Base-by-base conservation (phyloP, 2,797 vertebrate species). In the Sphenodon punctatus region DNA sequence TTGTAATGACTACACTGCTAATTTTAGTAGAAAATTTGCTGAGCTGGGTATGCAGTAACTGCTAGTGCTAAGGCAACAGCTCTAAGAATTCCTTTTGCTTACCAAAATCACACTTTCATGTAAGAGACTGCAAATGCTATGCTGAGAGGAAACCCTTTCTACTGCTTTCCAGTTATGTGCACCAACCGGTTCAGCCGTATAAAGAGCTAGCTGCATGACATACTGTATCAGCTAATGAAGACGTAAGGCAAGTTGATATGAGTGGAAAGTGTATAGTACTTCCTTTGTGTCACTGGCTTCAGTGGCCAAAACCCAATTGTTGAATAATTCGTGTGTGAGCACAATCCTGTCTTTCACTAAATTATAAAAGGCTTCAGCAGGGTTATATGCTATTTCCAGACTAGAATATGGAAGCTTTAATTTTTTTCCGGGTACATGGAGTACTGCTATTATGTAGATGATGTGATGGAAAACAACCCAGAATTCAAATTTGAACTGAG, bases 331-430 rank as follows among this genome's bases (percentile, higher is more conserved):
- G 88, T 78, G 85, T 85, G 75, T 71, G 89, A 92, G 78, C 87
- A 97, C 95, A 97, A 86, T 95, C 85, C 88, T 90, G 91, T 82
- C 95, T 96, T 97, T 97, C 93, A 96, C 86, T 89, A 69, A 89
- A 92, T 77, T 89, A 90, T 86, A 91, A 89, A 92, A 90, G 88
- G 59, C 88, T 90, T 89, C 92, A 88, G 80, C 78, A 93, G 87
- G 89, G 85, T 92, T 88, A 59, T 85, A 80, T 88, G 87, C 92
- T 95, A 91, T 95, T 96, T 95, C 91, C 89, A 94, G 89, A 89
- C 87, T 91, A 88, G 90, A 87, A 85, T 92, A 91, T 89, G 86
- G 91, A 91, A 85, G 83, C 71, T 87, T 92, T 90, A 84, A 88
- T 86, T 93, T 88, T 66, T 88, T 86, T 74, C 84, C 75, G 88